Evolutionary conservation across 92 coral and sea anemone genomes (phyloP).

Genomic region (Plumapathes pennacea): DNA sequence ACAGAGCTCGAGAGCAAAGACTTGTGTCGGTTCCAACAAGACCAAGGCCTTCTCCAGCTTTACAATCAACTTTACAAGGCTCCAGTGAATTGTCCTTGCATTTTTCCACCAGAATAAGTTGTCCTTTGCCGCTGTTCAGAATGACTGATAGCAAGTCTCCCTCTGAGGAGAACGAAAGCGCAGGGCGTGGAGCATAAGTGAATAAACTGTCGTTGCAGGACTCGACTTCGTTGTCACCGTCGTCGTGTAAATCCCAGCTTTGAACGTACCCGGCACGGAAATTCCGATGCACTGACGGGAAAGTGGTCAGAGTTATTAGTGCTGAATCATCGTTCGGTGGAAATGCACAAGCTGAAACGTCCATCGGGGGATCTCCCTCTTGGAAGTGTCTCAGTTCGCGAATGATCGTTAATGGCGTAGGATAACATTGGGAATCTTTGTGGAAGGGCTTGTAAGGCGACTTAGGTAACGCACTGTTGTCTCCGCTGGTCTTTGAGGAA

Average conservation of each 20-base stretch:
- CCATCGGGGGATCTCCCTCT: conserved; percentile 52
- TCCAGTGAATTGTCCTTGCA: conserved; percentile 47
- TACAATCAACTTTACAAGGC: conserved; percentile 71
- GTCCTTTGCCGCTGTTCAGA: conserved; percentile 77
- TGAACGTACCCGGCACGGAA: conserved; percentile 85
- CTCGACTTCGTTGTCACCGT: conserved; percentile 20
- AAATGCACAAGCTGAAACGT: conserved; percentile 69
- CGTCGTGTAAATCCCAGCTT: conserved; percentile 62
- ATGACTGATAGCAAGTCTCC: conserved; percentile 72
- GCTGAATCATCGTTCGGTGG: conserved; percentile 62
- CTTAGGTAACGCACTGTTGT: conserved; percentile 5
- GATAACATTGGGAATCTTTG: conserved; percentile 17
- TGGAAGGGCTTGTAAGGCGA: conserved; percentile 38
- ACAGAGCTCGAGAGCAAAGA: conserved; percentile 64
- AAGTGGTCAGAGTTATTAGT: conserved; percentile 64
- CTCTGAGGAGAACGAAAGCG: conserved; percentile 68
- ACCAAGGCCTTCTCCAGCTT: conserved; percentile 42
- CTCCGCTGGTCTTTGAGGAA: conserved; percentile 31
- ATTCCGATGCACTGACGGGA: conserved; percentile 42
- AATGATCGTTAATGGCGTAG: conserved; percentile 59
- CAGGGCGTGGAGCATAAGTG: conserved; percentile 85
- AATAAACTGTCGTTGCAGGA: conserved; percentile 74
- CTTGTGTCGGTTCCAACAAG: no score
- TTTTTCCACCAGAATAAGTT: conserved; percentile 60
- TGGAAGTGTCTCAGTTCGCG: conserved; percentile 53